Conservation (phyloP, 2,888 invertebrate genomes). For the Apantesis nais region DNA sequence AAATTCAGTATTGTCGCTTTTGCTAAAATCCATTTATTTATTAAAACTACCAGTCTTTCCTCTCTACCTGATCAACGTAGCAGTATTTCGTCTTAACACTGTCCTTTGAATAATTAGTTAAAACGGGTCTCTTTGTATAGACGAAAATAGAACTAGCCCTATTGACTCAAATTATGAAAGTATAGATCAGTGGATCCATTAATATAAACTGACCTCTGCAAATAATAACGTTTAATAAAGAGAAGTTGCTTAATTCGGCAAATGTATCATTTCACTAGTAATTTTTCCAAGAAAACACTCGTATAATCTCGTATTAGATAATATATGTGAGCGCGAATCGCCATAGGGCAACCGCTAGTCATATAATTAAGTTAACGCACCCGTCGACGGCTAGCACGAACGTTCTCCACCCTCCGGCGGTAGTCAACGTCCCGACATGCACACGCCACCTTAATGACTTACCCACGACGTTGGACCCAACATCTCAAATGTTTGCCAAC, state of each 20-base stretch:
- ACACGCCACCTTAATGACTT: constrained; percentile 76
- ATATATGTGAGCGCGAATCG: constrained; percentile 41
- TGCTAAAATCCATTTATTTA: no score
- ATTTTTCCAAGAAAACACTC: constrained; percentile 2
- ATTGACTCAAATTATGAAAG: no score
- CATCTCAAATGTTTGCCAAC: constrained; percentile 57
- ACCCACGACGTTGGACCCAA: constrained; percentile 60
- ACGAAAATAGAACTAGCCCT: neutral
- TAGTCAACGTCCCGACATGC: constrained; percentile 64
- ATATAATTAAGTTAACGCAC: constrained; percentile 70
- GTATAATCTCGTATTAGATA: constrained; percentile 35
- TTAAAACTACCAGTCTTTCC: neutral
- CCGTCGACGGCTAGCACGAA: constrained; percentile 60
- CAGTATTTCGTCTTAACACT: neutral
- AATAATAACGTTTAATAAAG: neutral
- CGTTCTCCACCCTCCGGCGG: constrained; percentile 59
- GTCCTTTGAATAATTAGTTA: neutral
- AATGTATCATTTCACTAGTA: neutral
- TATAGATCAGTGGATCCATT: no score
- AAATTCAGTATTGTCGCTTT: no score
- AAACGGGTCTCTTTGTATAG: neutral
- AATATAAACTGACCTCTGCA: neutral
- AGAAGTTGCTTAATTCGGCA: neutral
- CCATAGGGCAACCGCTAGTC: constrained; percentile 47
- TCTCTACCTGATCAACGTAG: neutral